Percentiles rank a stretch among this genome's conserved stretches.
These are phyloP conservation scores for Datnioides undecimradiatus DNA, from an alignment of 2,113 vertebrate genomes.

Conservation along the genomic window DNA sequence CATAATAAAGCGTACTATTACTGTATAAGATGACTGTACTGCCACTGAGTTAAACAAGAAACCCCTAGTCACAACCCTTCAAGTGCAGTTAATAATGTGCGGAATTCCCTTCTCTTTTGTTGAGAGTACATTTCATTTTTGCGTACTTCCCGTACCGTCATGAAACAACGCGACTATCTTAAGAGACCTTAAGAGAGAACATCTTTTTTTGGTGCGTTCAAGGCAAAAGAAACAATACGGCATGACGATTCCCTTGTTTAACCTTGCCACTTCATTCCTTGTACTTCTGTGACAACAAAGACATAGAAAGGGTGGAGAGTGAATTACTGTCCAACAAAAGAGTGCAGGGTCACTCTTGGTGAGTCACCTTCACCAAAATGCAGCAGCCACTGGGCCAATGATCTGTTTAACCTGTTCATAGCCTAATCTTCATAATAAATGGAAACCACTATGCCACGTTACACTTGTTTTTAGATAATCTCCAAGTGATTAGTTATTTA, in stretches of 20 bases:
- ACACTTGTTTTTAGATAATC: neutral
- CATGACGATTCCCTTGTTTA: constrained; percentile 32
- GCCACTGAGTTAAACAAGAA: constrained; percentile 76
- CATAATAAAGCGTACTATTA: constrained; percentile 19
- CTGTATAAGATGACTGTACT: constrained; percentile 51
- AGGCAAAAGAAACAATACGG: constrained; percentile 69
- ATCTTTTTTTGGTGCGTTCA: constrained; percentile 58
- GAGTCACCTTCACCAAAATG: constrained; percentile 34
- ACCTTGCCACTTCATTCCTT: constrained; percentile 38
- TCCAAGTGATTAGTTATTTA: neutral
- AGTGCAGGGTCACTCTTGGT: constrained; percentile 33
- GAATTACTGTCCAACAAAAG: constrained; percentile 39
- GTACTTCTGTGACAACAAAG: constrained; percentile 42
- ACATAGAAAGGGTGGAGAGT: constrained; percentile 20
- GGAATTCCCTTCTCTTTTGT: constrained; percentile 87
- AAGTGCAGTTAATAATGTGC: constrained; percentile 83
- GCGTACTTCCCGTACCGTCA: constrained; percentile 77
- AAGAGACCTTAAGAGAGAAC: neutral
- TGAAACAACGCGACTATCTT: constrained; percentile 43
- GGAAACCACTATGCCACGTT: neutral
- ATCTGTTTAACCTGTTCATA: neutral
- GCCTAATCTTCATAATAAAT: neutral
- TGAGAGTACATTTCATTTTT: constrained; percentile 58
- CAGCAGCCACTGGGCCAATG: too few relatives aligned
- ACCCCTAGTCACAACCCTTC: constrained; percentile 79